Evolutionary conservation across 2,888 invertebrate species (phyloP).

Genomic region (Chloromyia formosa): DNA sequence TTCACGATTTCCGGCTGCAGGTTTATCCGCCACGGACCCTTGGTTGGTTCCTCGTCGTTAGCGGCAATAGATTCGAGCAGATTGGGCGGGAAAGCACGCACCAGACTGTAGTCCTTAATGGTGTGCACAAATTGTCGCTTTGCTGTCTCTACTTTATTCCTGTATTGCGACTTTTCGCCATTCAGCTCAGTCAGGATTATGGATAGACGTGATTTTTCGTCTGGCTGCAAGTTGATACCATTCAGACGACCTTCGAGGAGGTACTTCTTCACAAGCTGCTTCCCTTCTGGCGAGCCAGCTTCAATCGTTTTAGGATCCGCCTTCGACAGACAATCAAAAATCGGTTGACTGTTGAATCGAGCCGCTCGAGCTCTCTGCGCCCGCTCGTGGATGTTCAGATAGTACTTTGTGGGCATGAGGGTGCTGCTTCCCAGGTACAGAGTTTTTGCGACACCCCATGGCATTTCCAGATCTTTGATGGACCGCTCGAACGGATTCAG

Average conservation of each 20-base stretch:
- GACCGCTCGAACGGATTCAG: slow-evolving; percentile 79
- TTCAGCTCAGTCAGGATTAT: slow-evolving; percentile 67
- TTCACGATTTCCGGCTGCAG: slow-evolving; percentile 77
- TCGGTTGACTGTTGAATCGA: slow-evolving; percentile 76
- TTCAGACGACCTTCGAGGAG: slow-evolving; percentile 83
- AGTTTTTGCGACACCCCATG: slow-evolving; percentile 88
- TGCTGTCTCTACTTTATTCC: slow-evolving; percentile 73
- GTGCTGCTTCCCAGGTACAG: slow-evolving; percentile 82
- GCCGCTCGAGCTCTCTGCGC: slow-evolving; percentile 77
- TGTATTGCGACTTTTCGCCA: slow-evolving; percentile 71
- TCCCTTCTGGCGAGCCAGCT: slow-evolving; percentile 68
- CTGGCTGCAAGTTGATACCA: slow-evolving; percentile 75
- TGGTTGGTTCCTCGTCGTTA: slow-evolving; percentile 68
- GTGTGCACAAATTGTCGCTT: slow-evolving; percentile 74
- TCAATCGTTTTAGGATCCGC: background rate
- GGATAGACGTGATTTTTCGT: slow-evolving; percentile 67
- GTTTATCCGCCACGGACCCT: slow-evolving; percentile 86
- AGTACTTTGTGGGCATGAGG: slow-evolving; percentile 81
- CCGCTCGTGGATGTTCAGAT: slow-evolving; percentile 81
- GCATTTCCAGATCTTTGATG: slow-evolving; percentile 78
- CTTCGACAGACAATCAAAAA: slow-evolving; percentile 71
- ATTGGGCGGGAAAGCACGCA: slow-evolving; percentile 78
- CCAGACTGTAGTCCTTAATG: slow-evolving; percentile 72
- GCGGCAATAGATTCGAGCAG: slow-evolving; percentile 73
- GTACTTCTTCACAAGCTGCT: slow-evolving; percentile 79